phyloP scores from a whole-genome alignment of 2,888 invertebrate species.

The Vanessa cardui region DNA sequence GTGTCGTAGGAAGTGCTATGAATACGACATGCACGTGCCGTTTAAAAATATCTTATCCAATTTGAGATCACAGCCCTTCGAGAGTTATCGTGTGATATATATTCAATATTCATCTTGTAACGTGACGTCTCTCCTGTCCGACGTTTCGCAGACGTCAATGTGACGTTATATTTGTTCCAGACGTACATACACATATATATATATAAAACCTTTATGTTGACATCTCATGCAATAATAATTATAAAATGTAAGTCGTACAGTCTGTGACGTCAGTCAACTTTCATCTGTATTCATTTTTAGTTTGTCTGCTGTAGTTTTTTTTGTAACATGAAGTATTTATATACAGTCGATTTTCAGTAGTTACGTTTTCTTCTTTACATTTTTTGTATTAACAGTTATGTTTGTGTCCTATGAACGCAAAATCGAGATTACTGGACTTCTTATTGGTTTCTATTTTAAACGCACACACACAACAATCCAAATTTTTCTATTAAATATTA shows the following conservation, averaged over 20 bases:
- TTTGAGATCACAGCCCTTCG: slow-evolving; percentile 19
- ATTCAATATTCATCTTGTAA: slow-evolving; percentile 38
- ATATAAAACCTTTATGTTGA: slow-evolving; percentile 32
- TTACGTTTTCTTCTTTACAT: neutral
- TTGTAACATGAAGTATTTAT: slow-evolving; percentile 39
- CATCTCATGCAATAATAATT: slow-evolving; percentile 45
- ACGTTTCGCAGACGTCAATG: slow-evolving; percentile 53
- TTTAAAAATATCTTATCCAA: slow-evolving; percentile 12
- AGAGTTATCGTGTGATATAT: slow-evolving; percentile 14
- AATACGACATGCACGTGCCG: slow-evolving; percentile 7
- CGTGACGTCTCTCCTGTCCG: slow-evolving; percentile 49
- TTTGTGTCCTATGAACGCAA: too few relatives aligned
- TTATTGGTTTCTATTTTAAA: too few relatives aligned
- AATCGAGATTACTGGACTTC: too few relatives aligned
- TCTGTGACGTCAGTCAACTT: slow-evolving; percentile 39
- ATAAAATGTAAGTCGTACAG: slow-evolving; percentile 40
- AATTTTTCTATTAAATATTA: too few relatives aligned
- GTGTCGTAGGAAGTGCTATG: neutral
- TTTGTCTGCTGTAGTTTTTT: slow-evolving; percentile 35
- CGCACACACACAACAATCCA: too few relatives aligned
- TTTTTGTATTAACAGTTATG: too few relatives aligned
- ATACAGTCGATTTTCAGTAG: slow-evolving; percentile 18
- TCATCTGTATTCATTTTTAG: slow-evolving; percentile 42
- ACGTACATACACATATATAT: slow-evolving; percentile 14
- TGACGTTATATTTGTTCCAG: slow-evolving; percentile 48